Evolutionary conservation across 2,888 invertebrate species (phyloP).

Genomic region (Eudasyphora cyanicolor): DNA sequence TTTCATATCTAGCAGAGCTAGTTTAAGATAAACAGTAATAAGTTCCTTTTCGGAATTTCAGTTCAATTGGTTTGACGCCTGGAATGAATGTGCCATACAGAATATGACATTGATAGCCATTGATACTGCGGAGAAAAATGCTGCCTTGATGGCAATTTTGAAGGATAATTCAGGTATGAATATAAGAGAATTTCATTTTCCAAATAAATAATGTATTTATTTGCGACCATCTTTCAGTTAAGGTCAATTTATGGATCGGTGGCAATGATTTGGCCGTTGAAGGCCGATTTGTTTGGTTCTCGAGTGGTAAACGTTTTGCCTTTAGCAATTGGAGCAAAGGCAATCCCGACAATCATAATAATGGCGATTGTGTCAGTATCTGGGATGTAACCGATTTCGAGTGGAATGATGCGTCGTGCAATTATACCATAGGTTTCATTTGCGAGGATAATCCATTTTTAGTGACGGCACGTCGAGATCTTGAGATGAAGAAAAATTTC

Average conservation of each 20-base stretch:
- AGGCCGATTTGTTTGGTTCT: conserved; percentile 18
- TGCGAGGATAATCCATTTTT: conserved; percentile 43
- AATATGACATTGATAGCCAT: conserved; percentile 40
- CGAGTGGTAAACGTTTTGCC: conserved; percentile 34
- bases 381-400: conserved; percentile 19
- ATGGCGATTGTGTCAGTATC: conserved; percentile 27
- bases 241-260: conserved; percentile 35
- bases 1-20: too few species aligned
- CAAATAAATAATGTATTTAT: too few species aligned
- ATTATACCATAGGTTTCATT: conserved; percentile 25
- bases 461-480: not conserved
- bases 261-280: conserved; percentile 25
- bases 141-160: not conserved
- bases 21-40: too few species aligned
- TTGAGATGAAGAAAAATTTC: conserved; percentile 31
- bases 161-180: conserved; percentile 26
- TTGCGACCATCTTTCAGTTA: too few species aligned
- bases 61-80: conserved; percentile 31
- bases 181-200: too few species aligned
- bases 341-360: conserved; percentile 18
- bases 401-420: conserved; percentile 36
- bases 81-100: conserved; percentile 33
- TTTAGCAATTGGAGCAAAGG: conserved; percentile 41
- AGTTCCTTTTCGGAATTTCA: not conserved
- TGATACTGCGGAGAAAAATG: conserved; percentile 25